Evolutionary conservation across 2,888 invertebrate genomes (phyloP).

Genomic region (Agonopterix subpropinquella): DNA sequence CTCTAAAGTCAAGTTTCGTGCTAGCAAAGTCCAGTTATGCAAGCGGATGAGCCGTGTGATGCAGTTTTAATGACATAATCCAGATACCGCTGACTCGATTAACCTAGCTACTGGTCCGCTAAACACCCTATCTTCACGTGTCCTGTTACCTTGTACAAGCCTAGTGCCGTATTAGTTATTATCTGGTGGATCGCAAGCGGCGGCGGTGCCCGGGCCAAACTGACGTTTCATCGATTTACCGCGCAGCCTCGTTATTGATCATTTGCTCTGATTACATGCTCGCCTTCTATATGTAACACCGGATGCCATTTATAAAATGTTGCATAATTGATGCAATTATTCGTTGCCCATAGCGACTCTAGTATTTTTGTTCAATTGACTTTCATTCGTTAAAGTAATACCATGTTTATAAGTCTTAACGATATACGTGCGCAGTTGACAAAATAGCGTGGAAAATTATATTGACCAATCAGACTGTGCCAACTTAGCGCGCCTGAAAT

Average conservation of each 20-base stretch:
- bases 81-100: slow-evolving; percentile 65
- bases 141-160: slow-evolving; percentile 28
- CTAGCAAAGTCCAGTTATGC: slow-evolving; percentile 44
- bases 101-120: slow-evolving; percentile 48
- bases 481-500: no score
- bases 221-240: slow-evolving; percentile 46
- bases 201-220: slow-evolving; percentile 18
- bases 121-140: slow-evolving; percentile 52
- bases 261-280: slow-evolving; percentile 40
- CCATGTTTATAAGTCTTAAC: no score
- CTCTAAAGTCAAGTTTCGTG: not conserved
- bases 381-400: slow-evolving; percentile 3
- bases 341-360: slow-evolving; percentile 16
- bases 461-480: no score
- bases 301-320: slow-evolving; percentile 31
- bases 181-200: slow-evolving; percentile 36
- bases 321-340: slow-evolving; percentile 34
- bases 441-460: no score
- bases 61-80: slow-evolving; percentile 70
- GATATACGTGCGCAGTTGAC: no score
- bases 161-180: slow-evolving; percentile 48
- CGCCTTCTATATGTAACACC: slow-evolving; percentile 27
- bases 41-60: slow-evolving; percentile 48
- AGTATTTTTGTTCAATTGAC: no score
- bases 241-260: slow-evolving; percentile 38